phyloP scores from a whole-genome alignment of 1,140 invertebrate species.

The Sminthurinus signatus region DNA sequence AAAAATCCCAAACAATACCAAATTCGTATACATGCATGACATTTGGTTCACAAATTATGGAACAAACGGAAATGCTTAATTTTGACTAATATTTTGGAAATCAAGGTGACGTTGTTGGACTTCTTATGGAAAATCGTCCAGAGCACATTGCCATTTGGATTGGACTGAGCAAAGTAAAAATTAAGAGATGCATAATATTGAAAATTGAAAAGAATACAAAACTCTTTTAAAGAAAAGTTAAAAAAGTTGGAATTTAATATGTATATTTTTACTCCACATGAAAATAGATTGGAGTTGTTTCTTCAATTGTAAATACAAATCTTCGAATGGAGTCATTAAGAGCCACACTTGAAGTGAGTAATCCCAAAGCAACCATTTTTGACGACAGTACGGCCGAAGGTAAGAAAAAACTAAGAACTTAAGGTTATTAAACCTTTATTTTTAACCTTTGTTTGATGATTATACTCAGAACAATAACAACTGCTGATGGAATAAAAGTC shows the following conservation, averaged over 20 bases:
- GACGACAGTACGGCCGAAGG: background rate
- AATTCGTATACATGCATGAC: too few species aligned
- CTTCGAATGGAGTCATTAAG: background rate
- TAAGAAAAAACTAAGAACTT: too few species aligned
- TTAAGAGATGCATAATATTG: too few species aligned
- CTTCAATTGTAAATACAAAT: constrained; percentile 4
- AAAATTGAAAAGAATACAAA: too few species aligned
- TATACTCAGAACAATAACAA: background rate
- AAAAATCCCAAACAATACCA: too few species aligned
- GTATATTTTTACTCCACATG: background rate
- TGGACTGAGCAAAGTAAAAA: constrained; percentile 55
- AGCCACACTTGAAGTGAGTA: background rate
- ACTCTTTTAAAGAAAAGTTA: background rate
- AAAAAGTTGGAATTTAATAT: background rate
- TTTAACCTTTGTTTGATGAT: background rate
- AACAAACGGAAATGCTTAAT: too few species aligned
- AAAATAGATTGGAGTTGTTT: background rate
- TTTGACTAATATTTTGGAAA: too few species aligned
- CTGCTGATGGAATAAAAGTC: background rate
- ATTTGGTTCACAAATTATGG: too few species aligned
- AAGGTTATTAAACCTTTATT: too few species aligned
- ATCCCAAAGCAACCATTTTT: background rate
- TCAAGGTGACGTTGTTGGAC: constrained; percentile 61
- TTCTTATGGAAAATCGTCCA: constrained; percentile 61
- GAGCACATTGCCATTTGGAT: constrained; percentile 61